phyloP scores from a whole-genome alignment of 2,888 invertebrate species.

The Apotomis capreana region DNA sequence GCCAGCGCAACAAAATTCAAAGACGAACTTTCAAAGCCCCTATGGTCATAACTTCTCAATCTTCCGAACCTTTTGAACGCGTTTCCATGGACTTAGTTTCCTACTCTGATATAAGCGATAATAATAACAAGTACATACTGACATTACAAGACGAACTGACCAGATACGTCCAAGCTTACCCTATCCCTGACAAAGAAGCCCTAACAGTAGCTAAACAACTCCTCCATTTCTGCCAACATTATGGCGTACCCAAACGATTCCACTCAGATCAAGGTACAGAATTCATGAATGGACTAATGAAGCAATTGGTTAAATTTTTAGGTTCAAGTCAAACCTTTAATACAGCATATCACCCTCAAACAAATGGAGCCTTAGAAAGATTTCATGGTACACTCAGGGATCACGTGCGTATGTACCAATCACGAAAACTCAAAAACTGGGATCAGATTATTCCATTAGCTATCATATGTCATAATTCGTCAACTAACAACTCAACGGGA shows the following conservation, averaged over 20 bases:
- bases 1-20: constrained; percentile 29
- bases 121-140: constrained; percentile 51
- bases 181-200: constrained; percentile 55
- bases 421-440: constrained; percentile 7
- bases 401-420: constrained; percentile 5
- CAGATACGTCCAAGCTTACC: constrained; percentile 54
- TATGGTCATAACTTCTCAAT: constrained; percentile 28
- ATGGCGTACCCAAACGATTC: neutral
- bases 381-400: constrained; percentile 9
- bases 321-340: constrained; percentile 6
- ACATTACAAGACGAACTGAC: constrained; percentile 55
- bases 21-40: constrained; percentile 25
- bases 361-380: constrained; percentile 3
- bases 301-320: neutral
- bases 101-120: constrained; percentile 52
- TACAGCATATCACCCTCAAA: constrained; percentile 8
- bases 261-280: constrained; percentile 12
- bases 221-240: constrained; percentile 47
- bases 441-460: constrained; percentile 5
- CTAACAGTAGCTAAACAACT: constrained; percentile 51
- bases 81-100: constrained; percentile 52
- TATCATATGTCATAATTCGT: constrained; percentile 7
- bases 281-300: constrained; percentile 13
- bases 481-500: constrained; percentile 46
- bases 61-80: constrained; percentile 26